Evolutionary conservation across 2,888 invertebrate species (phyloP).

Genomic region (Macroteleia sp.): DNA sequence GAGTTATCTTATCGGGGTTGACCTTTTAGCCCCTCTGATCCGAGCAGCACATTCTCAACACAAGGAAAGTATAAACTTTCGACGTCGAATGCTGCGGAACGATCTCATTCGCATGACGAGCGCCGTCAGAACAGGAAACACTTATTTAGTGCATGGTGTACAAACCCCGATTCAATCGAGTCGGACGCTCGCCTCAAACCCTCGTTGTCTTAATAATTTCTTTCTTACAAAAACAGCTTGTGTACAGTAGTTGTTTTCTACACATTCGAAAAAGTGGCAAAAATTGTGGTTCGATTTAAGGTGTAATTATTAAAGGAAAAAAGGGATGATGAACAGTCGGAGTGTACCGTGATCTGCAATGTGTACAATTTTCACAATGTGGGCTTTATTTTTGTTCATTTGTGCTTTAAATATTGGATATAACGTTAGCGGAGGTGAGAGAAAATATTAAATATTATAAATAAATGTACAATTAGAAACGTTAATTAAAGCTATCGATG

Average conservation of each 20-base stretch:
- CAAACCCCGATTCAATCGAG: conserved; percentile 69
- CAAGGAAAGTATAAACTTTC: conserved; percentile 70
- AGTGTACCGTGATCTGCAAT: conserved; percentile 12
- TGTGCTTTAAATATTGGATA: conserved; percentile 25
- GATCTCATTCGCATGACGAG: conserved; percentile 74
- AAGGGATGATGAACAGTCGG: conserved; percentile 30
- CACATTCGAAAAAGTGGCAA: not conserved
- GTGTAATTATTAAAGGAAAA: not conserved
- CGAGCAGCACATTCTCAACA: conserved; percentile 64
- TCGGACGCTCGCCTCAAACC: conserved; percentile 44
- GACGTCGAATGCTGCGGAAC: conserved; percentile 62
- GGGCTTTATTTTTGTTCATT: conserved; percentile 4
- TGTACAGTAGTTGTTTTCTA: not conserved
- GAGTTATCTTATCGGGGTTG: conserved; percentile 74
- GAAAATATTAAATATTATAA: not conserved
- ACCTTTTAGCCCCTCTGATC: conserved; percentile 70
- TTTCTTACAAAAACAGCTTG: conserved; percentile 24
- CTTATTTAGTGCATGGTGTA: conserved; percentile 76
- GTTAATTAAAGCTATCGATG: no score
- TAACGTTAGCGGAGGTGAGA: conserved; percentile 29
- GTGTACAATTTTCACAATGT: conserved; percentile 22
- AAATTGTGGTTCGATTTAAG: not conserved
- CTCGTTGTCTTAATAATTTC: conserved; percentile 63
- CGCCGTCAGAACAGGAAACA: conserved; percentile 77
- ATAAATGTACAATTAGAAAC: no score